phyloP scores from a whole-genome alignment of 2,888 invertebrate genomes.

The Metellina segmentata region DNA sequence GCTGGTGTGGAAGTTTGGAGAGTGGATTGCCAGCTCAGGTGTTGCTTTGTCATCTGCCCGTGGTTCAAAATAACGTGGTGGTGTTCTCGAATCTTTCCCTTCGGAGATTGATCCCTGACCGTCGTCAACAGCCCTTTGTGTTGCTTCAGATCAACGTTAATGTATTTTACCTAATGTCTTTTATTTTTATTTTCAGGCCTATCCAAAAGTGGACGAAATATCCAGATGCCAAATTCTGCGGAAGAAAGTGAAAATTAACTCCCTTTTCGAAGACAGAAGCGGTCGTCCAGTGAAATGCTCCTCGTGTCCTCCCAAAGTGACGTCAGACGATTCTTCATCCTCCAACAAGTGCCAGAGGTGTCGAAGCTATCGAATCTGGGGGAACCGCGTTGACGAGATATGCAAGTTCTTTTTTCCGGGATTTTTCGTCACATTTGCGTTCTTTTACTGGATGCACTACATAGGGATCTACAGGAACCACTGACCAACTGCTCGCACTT shows the following conservation, averaged over 20 bases:
- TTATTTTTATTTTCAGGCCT: not conserved
- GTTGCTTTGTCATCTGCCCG: too few relatives aligned
- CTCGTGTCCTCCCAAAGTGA: not conserved
- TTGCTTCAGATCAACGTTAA: too few relatives aligned
- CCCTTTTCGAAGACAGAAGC: not conserved
- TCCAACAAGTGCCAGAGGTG: slow-evolving; percentile 11
- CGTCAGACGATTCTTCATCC: not conserved
- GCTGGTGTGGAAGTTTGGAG: too few relatives aligned
- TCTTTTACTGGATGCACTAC: slow-evolving; percentile 59
- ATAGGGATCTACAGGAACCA: slow-evolving; percentile 41
- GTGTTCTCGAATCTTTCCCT: too few relatives aligned
- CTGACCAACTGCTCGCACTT: not conserved
- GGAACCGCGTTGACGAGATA: slow-evolving; percentile 12
- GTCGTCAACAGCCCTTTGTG: too few relatives aligned
- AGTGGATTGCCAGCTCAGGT: too few relatives aligned
- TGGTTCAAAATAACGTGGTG: too few relatives aligned
- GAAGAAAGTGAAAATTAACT: not conserved
- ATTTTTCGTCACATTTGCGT: slow-evolving; percentile 47
- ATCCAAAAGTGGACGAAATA: not conserved
- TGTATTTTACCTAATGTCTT: too few relatives aligned
- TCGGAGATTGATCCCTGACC: too few relatives aligned
- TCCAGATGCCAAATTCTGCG: not conserved
- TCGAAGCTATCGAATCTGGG: not conserved
- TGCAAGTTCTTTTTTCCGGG: slow-evolving; percentile 52
- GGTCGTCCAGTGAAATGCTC: slow-evolving; percentile 4